Evolutionary conservation across 2,113 vertebrate species (phyloP).

Genomic region (Anhinga anhinga): DNA sequence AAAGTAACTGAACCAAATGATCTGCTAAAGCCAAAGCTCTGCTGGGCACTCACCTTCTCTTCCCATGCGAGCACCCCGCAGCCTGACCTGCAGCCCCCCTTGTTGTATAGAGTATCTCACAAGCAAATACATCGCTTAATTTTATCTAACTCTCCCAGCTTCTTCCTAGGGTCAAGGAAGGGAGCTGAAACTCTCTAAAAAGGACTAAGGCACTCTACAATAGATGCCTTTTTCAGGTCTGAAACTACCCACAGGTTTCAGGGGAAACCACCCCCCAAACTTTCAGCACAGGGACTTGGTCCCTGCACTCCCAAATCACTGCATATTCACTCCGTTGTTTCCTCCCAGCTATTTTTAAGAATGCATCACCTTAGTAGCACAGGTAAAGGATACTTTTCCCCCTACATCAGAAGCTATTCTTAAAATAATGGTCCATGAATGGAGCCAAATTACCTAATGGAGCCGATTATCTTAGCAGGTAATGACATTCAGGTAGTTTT

Average conservation of each 20-base stretch:
- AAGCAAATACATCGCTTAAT: not conserved
- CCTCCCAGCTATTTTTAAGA: not conserved
- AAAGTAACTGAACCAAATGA: not conserved
- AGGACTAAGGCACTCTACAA: not conserved
- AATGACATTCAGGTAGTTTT: not conserved
- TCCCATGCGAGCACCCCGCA: fast-evolving
- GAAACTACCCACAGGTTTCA: not conserved
- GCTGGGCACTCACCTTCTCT: not conserved
- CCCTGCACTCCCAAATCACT: not conserved
- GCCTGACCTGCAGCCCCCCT: not conserved
- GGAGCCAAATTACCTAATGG: not conserved
- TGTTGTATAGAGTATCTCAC: fast-evolving
- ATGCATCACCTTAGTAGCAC: not conserved
- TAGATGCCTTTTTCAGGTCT: not conserved
- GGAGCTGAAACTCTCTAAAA: not conserved
- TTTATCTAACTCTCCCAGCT: not conserved
- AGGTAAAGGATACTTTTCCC: not conserved
- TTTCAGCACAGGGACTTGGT: not conserved
- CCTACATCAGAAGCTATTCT: not conserved
- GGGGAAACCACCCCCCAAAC: fast-evolving
- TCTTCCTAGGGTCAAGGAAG: not conserved
- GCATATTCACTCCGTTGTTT: not conserved
- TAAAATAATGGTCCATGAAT: not conserved
- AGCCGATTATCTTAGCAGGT: not conserved
- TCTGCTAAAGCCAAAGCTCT: not conserved